These are phyloP conservation scores for Drosophila micromelanica DNA, from an alignment of 1,140 invertebrate genomes.

Conservation along the genomic window DNA sequence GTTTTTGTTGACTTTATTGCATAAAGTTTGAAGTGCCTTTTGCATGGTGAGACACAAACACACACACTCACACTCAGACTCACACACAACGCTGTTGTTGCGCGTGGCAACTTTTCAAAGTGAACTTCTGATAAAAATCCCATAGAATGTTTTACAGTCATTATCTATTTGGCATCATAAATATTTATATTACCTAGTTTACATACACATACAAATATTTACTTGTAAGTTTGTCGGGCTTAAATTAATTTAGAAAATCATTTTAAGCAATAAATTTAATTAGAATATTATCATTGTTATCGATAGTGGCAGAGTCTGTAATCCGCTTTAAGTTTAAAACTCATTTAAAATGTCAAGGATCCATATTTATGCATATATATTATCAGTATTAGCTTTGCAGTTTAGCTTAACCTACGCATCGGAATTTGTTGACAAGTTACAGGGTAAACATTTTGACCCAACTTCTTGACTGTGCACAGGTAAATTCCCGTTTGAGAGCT, in stretches of 20 bases:
- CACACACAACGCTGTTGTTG: conserved; percentile 2
- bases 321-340: background rate
- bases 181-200: background rate
- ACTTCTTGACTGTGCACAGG: conserved; percentile 12
- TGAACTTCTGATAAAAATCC: conserved; percentile 20
- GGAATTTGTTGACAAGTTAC: conserved; percentile 9
- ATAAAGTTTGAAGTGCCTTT: conserved; percentile 19
- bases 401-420: background rate
- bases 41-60: background rate
- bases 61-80: background rate
- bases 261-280: too few relatives aligned
- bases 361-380: background rate
- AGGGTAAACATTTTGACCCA: conserved; percentile 19
- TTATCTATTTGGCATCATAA: conserved; percentile 10
- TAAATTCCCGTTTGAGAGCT: conserved; percentile 17
- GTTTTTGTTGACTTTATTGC: conserved; percentile 13
- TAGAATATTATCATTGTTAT: background rate
- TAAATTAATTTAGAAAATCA: too few relatives aligned
- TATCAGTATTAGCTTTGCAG: conserved; percentile 6
- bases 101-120: conserved; percentile 12
- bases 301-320: background rate
- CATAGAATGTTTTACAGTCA: conserved; percentile 11
- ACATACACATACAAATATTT: too few relatives aligned
- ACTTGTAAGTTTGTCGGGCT: too few relatives aligned
- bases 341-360: background rate